Base-by-base conservation (phyloP, 2,113 vertebrate species). In the Austrofundulus limnaeus region DNA sequence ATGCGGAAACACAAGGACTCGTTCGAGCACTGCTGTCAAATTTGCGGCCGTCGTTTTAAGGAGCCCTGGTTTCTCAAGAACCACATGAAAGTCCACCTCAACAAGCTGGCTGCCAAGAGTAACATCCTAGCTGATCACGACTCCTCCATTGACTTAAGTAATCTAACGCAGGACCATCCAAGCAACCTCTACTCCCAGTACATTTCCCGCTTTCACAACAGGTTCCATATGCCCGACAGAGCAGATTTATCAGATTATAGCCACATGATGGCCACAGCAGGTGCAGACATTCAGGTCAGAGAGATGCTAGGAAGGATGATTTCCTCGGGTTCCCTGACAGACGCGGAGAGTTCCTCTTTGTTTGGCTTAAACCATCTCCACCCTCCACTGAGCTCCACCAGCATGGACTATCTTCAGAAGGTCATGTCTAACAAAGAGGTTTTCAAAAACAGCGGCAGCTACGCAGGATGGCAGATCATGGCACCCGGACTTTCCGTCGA, bases 1-100 rank as follows among this genome's bases (percentile, higher is more conserved):
- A 99, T 99, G 97, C 93, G 97, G 57, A 99, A 99, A 88, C 97
- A 99, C 92, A 99, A 99, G 64, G 97, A 98, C 90, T 99, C 97
- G 1, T 99, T 99, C 65, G 97, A 99, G 65, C 97, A 99, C 87
- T 95, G 95, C 88, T 99, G 97, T 85, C 96, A 98, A 84, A 98
- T 99, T 79, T 99, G 97, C 0, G 96, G 97, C 48, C 93, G 97
- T 39, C 94, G 97, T 66, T 99, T 99, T 91, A 99, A 99, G 61
- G 97, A 99, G 79, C 97, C 97, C 53, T 99, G 97, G 97, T 99
- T 99, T 83, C 94, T 99, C 45, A 99, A 99, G 88, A 99, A 99
- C 82, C 97, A 99, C 90, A 99, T 99, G 97, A 98, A 98, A 85
- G 97, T 99, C 28, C 97, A 99, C 74, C 94, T 99, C 78, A 99